phyloP scores from a whole-genome alignment of 2,797 vertebrate genomes.

The Lates japonicus region DNA sequence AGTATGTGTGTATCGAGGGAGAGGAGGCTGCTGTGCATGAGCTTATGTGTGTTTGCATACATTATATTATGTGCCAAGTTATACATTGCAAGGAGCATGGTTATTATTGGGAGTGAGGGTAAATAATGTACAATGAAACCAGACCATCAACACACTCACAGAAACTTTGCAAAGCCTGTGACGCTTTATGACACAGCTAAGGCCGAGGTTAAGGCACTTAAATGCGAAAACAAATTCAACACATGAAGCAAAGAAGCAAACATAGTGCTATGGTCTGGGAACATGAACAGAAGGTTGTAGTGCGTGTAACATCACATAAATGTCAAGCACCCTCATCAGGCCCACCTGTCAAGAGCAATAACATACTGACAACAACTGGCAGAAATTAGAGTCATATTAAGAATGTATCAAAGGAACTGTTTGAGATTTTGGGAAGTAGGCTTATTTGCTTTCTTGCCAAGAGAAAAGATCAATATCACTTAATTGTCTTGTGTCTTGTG shows the following conservation, averaged over 20 bases:
- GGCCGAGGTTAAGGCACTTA: constrained; percentile 85
- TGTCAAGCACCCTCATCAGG: constrained; percentile 9
- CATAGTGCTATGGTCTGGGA: constrained; percentile 39
- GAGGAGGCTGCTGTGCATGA: constrained; percentile 63
- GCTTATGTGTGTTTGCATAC: constrained; percentile 72
- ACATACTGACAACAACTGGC: constrained; percentile 13
- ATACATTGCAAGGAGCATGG: constrained; percentile 59
- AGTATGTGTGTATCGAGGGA: constrained; percentile 55
- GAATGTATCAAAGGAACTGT: constrained; percentile 14
- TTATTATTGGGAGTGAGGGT: constrained; percentile 57
- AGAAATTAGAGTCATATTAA: constrained; percentile 1
- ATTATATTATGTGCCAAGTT: constrained; percentile 63
- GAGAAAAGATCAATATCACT: neutral
- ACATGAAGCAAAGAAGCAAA: constrained; percentile 54
- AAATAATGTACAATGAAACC: constrained; percentile 61
- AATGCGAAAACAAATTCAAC: constrained; percentile 74
- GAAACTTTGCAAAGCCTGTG: constrained; percentile 60
- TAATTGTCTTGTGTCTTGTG: neutral
- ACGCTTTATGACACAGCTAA: constrained; percentile 73
- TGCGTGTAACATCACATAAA: neutral
- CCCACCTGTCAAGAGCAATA: neutral
- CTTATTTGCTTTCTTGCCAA: neutral
- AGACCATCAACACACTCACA: constrained; percentile 58
- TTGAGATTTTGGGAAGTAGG: constrained; percentile 5
- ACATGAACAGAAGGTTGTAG: constrained; percentile 27